A percentile compares a stretch with the other conserved stretches of the same genome.
phyloP scores from a whole-genome alignment of 1,140 invertebrate species.

The Ruditapes philippinarum region DNA sequence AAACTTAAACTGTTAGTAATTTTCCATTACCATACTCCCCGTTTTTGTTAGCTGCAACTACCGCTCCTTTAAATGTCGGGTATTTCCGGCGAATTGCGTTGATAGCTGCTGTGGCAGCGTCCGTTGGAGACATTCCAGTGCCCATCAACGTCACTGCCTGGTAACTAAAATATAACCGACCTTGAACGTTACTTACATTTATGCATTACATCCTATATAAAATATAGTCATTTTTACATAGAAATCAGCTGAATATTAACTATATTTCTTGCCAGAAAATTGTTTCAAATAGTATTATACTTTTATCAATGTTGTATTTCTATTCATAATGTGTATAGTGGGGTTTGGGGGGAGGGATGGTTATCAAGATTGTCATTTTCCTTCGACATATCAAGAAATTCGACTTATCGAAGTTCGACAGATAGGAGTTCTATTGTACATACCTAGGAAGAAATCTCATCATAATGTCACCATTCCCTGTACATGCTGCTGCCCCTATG shows the following conservation, averaged over 20 bases:
- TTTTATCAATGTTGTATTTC: no score
- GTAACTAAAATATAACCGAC: conserved; percentile 77
- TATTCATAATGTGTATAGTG: no score
- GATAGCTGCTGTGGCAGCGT: conserved; percentile 74
- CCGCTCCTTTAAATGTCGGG: conserved; percentile 93
- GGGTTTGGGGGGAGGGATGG: no score
- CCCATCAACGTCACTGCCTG: conserved; percentile 81
- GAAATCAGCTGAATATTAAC: no score
- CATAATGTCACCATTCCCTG: conserved; percentile 99
- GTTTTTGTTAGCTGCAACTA: conserved; percentile 92
- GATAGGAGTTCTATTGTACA: neutral
- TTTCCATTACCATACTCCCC: conserved; percentile 90
- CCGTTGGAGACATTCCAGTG: conserved; percentile 70
- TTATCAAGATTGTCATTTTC: no score
- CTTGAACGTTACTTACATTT: no score
- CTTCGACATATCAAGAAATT: no score
- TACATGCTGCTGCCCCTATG: conserved; percentile 96
- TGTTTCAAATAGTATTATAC: no score
- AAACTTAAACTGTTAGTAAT: neutral
- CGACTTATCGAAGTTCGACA: no score
- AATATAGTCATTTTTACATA: no score
- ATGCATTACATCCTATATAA: no score
- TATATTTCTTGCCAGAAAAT: no score
- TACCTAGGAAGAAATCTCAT: conserved; percentile 97
- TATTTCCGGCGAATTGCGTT: conserved; percentile 88